phyloP scores from a whole-genome alignment of 2,113 vertebrate species.

The Butastur rufipennis region DNA sequence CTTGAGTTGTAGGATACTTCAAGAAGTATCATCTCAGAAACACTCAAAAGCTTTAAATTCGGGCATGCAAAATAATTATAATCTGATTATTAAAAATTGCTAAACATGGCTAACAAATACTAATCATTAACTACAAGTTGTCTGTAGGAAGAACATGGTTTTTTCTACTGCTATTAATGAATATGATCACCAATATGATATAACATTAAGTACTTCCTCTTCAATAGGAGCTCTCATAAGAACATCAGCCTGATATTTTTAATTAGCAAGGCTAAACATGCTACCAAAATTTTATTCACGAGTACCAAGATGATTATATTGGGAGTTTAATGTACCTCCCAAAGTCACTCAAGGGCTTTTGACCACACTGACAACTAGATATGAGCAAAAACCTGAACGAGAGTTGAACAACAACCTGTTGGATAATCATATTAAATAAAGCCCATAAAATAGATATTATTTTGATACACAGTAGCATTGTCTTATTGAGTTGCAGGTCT shows the following conservation, averaged over 20 bases:
- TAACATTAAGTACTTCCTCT: not conserved
- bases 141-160: not conserved
- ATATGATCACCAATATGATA: not conserved
- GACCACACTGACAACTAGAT: not conserved
- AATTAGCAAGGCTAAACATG: not conserved
- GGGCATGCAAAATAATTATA: not conserved
- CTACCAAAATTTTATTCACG: not conserved
- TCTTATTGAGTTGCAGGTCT: not conserved
- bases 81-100: not conserved
- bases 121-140: not conserved
- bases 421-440: not conserved
- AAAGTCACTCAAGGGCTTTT: not conserved
- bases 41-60: not conserved
- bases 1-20: too few species aligned
- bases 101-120: not conserved
- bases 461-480: not conserved
- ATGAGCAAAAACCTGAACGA: not conserved
- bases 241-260: not conserved
- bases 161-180: not conserved
- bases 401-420: not conserved
- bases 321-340: not conserved
- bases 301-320: not conserved
- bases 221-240: not conserved
- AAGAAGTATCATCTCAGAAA: not conserved
- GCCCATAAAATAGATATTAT: not conserved